These are phyloP conservation scores for Prunella fulvescens DNA, from an alignment of 2,113 vertebrate species.

Conservation along the genomic window DNA sequence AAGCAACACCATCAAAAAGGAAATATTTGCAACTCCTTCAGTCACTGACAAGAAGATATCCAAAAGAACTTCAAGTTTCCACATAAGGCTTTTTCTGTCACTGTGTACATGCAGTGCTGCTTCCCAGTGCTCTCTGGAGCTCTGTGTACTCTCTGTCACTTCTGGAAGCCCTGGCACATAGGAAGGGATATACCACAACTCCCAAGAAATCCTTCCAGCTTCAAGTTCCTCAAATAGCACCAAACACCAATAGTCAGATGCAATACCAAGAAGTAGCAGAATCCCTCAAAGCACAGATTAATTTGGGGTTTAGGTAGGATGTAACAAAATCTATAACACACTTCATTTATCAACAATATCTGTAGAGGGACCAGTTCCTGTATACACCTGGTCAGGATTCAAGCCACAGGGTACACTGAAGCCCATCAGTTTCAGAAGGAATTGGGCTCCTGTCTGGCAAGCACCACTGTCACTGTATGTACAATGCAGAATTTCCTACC, in stretches of 20 bases:
- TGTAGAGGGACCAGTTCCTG: background rate
- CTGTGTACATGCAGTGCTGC: background rate
- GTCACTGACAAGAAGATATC: background rate
- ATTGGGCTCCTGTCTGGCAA: background rate
- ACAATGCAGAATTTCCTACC: background rate
- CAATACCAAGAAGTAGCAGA: background rate
- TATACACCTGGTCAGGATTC: background rate
- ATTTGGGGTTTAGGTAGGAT: background rate
- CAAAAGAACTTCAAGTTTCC: background rate
- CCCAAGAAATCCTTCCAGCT: background rate
- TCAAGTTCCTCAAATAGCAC: background rate
- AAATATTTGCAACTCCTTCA: background rate
- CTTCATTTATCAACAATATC: background rate
- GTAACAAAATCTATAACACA: background rate
- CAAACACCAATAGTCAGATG: background rate
- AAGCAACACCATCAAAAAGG: background rate
- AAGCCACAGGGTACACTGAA: background rate
- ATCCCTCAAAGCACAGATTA: background rate
- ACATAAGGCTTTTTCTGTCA: background rate
- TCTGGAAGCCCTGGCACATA: background rate
- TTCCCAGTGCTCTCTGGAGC: background rate
- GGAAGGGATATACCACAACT: background rate
- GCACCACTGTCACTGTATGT: accelerated
- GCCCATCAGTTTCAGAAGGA: background rate
- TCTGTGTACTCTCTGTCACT: background rate